Base-by-base conservation (phyloP, 2,113 vertebrate genomes). In the Larimichthys polyactis region DNA sequence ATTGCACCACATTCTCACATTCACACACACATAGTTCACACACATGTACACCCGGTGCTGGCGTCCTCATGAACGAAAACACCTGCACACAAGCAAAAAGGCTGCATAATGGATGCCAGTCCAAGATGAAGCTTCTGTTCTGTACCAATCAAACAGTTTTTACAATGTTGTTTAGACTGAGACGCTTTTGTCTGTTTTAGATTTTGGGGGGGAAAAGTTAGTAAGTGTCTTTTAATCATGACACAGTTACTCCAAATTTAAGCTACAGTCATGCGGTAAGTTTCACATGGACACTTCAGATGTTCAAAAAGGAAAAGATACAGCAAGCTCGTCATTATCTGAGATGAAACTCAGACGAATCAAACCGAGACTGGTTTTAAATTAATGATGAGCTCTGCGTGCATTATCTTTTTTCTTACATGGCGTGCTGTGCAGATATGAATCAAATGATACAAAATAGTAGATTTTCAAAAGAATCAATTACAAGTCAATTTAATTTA, bases 1-100 rank as follows among this genome's bases (percentile, higher is more conserved):
- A 81, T 66, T 78, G 76, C 73, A 68, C 36, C 57, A 79, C 78
- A 71, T 82, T 12, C 82, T 72, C 40, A 40, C 11, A 46, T 2
- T 4, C 44, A 46, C 44, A 46, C 44, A 46, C 44, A 46, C 11
- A 46, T 14, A 46, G 12, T 11, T 12, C 19, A 75, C 62, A 77
- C 70, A 71, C 71, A 76, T 17, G 22, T 57, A 51, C 83, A 71
- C 66, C 84, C 54, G 52, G 11, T 55, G 32, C 52, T 54, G 22
- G 4, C 24, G 44, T 46, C 27, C 49, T 24, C 44, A 48, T 51
- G 36, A 44, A 70, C 22, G 52, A 65, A 79, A 27, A 86, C 77
- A 68, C 60, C 27, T 51, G 2, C 65, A 68, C 32, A 12, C 9
- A 0, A 59, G 43, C 3, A 49, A 19, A 65, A 22, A 59, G 0